A percentile compares a stretch with the other conserved stretches of the same genome.
Evolutionary conservation across 2,888 invertebrate genomes (phyloP).

Genomic region (Metopia argyrocephala): DNA sequence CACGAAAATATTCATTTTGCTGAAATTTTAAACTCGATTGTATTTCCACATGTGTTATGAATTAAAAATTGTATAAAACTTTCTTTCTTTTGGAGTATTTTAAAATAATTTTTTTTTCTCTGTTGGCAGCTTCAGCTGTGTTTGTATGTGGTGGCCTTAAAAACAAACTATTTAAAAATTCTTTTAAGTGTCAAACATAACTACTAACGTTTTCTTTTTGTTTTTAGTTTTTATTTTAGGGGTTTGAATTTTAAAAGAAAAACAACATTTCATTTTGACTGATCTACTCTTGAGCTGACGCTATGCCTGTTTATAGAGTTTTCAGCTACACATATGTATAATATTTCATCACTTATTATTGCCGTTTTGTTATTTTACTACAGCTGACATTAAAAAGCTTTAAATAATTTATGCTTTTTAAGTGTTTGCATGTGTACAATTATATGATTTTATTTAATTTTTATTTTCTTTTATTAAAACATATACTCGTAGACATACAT

Average conservation of each 20-base stretch:
- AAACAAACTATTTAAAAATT: not conserved
- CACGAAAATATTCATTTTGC: not conserved
- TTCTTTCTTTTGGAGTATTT: constrained; percentile 21
- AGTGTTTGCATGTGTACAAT: constrained; percentile 33
- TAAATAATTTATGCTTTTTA: constrained; percentile 62
- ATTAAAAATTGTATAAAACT: constrained; percentile 28
- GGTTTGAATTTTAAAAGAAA: too few relatives aligned
- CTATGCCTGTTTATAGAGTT: not conserved
- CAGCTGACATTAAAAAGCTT: constrained; percentile 64
- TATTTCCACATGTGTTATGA: constrained; percentile 26
- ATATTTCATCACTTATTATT: constrained; percentile 52
- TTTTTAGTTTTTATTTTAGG: too few relatives aligned
- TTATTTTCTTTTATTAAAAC: too few relatives aligned
- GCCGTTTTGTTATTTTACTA: constrained; percentile 54
- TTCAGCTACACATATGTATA: too few relatives aligned
- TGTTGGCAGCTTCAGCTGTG: not conserved
- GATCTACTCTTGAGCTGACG: too few relatives aligned
- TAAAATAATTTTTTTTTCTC: constrained; percentile 17
- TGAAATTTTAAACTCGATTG: not conserved
- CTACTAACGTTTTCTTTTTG: too few relatives aligned
- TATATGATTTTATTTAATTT: too few relatives aligned
- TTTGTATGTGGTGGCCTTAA: not conserved
- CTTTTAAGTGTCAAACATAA: too few relatives aligned
- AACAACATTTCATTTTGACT: too few relatives aligned
- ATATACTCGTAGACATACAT: not conserved